Conservation (phyloP, 1,140 invertebrate species). For the Homalodisca vitripennis region DNA sequence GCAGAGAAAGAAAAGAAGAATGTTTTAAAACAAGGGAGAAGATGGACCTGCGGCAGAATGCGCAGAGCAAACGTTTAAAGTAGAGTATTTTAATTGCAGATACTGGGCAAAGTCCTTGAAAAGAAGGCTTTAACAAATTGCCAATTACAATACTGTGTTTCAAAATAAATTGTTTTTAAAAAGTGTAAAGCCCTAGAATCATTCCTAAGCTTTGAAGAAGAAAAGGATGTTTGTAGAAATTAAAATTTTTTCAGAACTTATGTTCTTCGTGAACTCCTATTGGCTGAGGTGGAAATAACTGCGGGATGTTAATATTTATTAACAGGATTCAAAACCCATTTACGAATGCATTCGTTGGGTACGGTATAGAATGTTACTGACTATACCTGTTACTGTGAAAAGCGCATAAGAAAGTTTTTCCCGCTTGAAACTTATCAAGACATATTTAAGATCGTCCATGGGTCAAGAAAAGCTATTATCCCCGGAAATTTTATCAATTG, state of each 20-base stretch:
- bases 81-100: conserved; percentile 27
- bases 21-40: conserved; percentile 28
- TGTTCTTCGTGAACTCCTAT: background rate
- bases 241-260: conserved; percentile 9
- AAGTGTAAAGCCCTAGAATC: too few species aligned
- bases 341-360: background rate
- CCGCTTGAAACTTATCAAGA: background rate
- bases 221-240: conserved; percentile 4
- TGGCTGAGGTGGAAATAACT: background rate
- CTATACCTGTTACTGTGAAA: background rate
- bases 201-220: background rate
- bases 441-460: conserved; percentile 12
- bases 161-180: too few species aligned
- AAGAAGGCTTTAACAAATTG: background rate
- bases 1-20: conserved; percentile 6
- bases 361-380: conserved; percentile 5
- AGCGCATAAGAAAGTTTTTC: background rate
- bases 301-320: background rate
- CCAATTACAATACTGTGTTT: too few species aligned
- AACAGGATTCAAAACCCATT: background rate
- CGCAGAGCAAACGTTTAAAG: conserved; percentile 14
- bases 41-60: conserved; percentile 24
- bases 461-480: too few species aligned
- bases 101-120: conserved; percentile 20
- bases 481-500: too few species aligned